Base-by-base conservation (phyloP, 2,113 vertebrate species). In the Tyrannus savana region DNA sequence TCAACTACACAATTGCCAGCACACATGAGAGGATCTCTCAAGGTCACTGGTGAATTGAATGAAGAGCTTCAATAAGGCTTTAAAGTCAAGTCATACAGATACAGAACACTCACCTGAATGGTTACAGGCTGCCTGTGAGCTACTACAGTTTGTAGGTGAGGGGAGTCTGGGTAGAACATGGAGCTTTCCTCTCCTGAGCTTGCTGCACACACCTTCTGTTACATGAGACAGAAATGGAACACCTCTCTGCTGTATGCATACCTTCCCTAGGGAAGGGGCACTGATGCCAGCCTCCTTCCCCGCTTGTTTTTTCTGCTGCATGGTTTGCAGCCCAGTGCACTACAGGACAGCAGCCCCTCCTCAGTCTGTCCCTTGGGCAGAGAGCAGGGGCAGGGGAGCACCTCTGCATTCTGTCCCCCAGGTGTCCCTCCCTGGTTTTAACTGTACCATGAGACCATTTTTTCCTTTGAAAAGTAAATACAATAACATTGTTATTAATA, bases 41-140 rank as follows among this genome's bases (percentile, higher is more conserved):
- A 94, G 82, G 94, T 93, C 95, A 69, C 71, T 56, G 6, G 55
- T 35, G 76, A 92, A 80, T 82, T 85, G 90, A 84, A 68, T 71
- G 64, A 75, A 93, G 76, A 87, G 62, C 63, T 93, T 79, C 73
- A 68, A 53, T 67, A 82, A 79, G 86, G 50, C 72, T 89, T 89
- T 86, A 37, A 85, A 66, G 66, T 68, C 67, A 75, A 87, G 68
- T 41, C 25, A 31, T 78, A 75, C 63, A 81, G 64, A 59, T n/a
- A 75, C 18, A 50, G 73, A 89, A 59, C 80, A 87, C 27, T 21
- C 88, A 73, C 42, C 41, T 30, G 16, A 79, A 69, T 13, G 24
- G 58, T 60, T 81, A 46, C 86, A 78, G 90, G 82, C 59, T 75
- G 75, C 71, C 68, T 14, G 13, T 35, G 22, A 91, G 64, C 1